A percentile compares a stretch with the other conserved stretches of the same genome.
Conservation (phyloP, 2,113 vertebrate genomes). For the Syrmaticus mikado region DNA sequence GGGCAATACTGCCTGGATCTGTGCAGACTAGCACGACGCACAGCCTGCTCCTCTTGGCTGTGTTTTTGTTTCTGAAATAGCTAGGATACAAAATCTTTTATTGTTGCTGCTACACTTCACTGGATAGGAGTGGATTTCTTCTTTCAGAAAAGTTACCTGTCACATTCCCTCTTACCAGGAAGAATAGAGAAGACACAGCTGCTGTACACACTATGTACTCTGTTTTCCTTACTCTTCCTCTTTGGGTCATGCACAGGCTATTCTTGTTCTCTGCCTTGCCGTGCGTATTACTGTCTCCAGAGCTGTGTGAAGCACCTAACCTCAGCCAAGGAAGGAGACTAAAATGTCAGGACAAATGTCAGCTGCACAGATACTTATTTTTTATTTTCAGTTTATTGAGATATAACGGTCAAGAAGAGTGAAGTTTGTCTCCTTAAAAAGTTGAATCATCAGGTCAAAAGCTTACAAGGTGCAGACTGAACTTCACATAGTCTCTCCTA, state of each 20-base stretch:
- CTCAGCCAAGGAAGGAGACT: neutral
- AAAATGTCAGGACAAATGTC: neutral
- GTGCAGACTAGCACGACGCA: rapidly evolving
- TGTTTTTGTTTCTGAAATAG: conserved; percentile 24
- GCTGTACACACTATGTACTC: neutral
- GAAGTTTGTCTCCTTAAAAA: neutral
- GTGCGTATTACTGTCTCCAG: neutral
- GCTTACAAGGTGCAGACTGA: neutral
- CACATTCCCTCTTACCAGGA: neutral
- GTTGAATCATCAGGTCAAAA: neutral
- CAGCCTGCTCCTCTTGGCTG: neutral
- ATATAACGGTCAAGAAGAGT: neutral
- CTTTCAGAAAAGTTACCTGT: conserved; percentile 11
- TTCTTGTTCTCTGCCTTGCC: neutral
- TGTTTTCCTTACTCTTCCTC: neutral
- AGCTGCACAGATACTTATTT: neutral
- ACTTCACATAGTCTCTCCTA: neutral
- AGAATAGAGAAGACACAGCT: neutral
- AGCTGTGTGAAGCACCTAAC: neutral
- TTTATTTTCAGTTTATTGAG: neutral
- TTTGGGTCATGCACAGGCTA: neutral
- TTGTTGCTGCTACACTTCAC: neutral
- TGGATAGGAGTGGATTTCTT: neutral
- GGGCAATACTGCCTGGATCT: neutral
- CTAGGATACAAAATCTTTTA: conserved; percentile 4